Evolutionary conservation across 2,797 vertebrate species (phyloP).

Genomic region (Mus minutoides): DNA sequence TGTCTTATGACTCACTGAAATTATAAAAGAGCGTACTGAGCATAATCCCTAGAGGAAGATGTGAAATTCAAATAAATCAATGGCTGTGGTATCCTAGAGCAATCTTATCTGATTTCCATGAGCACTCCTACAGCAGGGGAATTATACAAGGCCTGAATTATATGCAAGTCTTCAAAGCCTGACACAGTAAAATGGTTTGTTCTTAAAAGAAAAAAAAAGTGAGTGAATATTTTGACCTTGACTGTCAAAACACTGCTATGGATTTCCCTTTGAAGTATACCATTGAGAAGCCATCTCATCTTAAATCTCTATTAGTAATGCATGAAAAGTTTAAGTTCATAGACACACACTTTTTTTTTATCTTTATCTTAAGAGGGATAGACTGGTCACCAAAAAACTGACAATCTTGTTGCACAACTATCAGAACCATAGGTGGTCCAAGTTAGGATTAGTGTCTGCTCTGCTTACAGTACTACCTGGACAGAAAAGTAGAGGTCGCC

Average conservation of each 20-base stretch:
- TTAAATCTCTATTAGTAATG: not conserved
- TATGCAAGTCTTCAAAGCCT: constrained; percentile 62
- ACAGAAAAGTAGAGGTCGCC: not conserved
- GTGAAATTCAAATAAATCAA: constrained; percentile 63
- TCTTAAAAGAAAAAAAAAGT: not conserved
- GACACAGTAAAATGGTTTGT: constrained; percentile 48
- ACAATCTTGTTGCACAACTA: not conserved
- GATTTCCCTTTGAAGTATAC: constrained; percentile 46
- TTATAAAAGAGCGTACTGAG: constrained; percentile 54
- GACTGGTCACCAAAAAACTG: not conserved
- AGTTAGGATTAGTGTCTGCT: not conserved
- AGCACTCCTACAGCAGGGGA: constrained; percentile 35
- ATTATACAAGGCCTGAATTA: constrained; percentile 59
- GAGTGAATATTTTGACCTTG: constrained; percentile 68
- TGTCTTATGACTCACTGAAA: constrained; percentile 38
- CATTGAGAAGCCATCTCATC: not conserved
- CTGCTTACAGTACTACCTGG: not conserved
- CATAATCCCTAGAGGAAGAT: constrained; percentile 40
- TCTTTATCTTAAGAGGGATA: constrained; percentile 1
- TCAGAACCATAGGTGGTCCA: not conserved
- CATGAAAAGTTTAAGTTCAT: not conserved
- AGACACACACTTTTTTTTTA: not conserved
- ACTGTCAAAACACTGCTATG: constrained; percentile 52
- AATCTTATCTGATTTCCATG: constrained; percentile 58
- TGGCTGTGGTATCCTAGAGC: constrained; percentile 56